A percentile compares a stretch with the other conserved stretches of the same genome.
phyloP scores from a whole-genome alignment of 2,113 vertebrate species.

The Oreochromis spilurus region DNA sequence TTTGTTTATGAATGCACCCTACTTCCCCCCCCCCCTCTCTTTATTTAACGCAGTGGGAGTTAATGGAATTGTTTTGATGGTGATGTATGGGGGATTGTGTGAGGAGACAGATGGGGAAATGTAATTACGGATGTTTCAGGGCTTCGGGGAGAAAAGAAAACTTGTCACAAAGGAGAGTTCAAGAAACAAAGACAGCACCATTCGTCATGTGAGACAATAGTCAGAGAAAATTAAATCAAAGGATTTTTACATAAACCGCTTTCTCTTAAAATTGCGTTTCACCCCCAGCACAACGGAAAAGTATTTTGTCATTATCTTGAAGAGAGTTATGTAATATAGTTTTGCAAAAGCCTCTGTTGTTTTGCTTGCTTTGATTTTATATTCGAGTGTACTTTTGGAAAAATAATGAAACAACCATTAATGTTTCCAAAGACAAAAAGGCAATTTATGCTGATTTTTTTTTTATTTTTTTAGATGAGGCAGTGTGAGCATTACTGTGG shows the following conservation, averaged over 20 bases:
- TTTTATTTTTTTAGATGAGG: background rate
- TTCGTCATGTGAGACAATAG: conserved; percentile 60
- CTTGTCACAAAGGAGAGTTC: conserved; percentile 56
- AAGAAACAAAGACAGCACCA: conserved; percentile 54
- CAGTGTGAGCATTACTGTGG: background rate
- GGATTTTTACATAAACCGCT: conserved; percentile 52
- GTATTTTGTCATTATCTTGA: conserved; percentile 6
- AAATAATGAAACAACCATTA: background rate
- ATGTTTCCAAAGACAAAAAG: background rate
- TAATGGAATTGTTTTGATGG: conserved; percentile 67
- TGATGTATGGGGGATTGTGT: conserved; percentile 61
- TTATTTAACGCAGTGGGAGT: conserved; percentile 49
- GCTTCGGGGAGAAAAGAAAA: conserved; percentile 33
- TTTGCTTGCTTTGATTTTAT: background rate
- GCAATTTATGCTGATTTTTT: background rate
- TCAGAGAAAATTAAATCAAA: conserved; percentile 52
- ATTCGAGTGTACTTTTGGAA: background rate
- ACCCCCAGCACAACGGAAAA: background rate
- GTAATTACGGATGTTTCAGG: conserved; percentile 64
- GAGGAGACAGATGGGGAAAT: conserved; percentile 65
- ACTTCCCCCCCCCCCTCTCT: background rate
- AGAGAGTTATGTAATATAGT: background rate
- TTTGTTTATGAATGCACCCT: conserved; percentile 41
- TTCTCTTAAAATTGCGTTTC: conserved; percentile 35
- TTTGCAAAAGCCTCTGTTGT: background rate